Conservation (phyloP, 2,888 invertebrate species). For the Epinotia brunnichana region DNA sequence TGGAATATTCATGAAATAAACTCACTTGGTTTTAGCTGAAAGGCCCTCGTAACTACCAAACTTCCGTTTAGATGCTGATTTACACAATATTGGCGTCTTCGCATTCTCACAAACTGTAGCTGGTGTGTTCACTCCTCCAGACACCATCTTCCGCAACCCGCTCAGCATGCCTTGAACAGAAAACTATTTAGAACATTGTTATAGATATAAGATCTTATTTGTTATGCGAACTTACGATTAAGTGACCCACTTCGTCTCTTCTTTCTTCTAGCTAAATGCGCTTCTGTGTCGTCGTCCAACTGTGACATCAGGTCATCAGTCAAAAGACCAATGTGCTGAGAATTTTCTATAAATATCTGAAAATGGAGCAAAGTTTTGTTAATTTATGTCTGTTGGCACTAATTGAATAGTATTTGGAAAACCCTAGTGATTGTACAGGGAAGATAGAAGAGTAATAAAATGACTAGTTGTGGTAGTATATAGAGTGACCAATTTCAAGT, state of each 20-base stretch:
- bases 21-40: conserved; percentile 88
- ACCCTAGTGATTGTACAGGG: too few species aligned
- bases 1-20: too few species aligned
- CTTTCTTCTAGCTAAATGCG: conserved; percentile 85
- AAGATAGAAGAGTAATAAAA: too few species aligned
- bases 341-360: conserved; percentile 90
- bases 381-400: neutral
- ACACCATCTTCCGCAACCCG: conserved; percentile 90
- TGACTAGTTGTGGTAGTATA: too few species aligned
- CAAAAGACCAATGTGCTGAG: conserved; percentile 88
- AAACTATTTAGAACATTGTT: conserved; percentile 40
- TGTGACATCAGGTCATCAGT: conserved; percentile 84
- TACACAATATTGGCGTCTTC: conserved; percentile 84
- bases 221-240: conserved; percentile 85
- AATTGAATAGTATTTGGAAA: too few species aligned
- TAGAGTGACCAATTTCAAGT: too few species aligned
- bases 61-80: conserved; percentile 87
- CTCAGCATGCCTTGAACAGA: conserved; percentile 87
- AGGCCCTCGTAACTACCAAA: conserved; percentile 83
- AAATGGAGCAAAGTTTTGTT: conserved; percentile 49
- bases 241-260: conserved; percentile 94
- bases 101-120: conserved; percentile 71
- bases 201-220: conserved; percentile 21
- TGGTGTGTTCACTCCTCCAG: conserved; percentile 84
- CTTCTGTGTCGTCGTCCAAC: conserved; percentile 77